Evolutionary conservation across 1,140 invertebrate genomes (phyloP), one percentile per base, ranked within the genome.

Genomic region (Drosophila subpulchrella): DNA sequence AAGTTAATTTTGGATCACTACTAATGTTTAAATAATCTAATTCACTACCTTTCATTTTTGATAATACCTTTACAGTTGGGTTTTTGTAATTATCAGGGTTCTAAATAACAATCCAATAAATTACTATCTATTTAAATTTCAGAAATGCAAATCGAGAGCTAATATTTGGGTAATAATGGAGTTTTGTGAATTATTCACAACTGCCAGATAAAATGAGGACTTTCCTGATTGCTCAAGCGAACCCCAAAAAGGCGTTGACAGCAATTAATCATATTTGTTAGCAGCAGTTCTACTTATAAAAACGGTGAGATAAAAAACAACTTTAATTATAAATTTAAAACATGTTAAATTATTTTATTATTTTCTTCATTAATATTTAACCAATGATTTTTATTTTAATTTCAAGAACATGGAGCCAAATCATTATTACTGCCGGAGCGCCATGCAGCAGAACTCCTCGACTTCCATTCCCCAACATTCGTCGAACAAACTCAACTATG

Each of bases 381-480:
- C n/a, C n/a, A n/a, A 4, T 32, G 2, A 12, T 39, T n/a, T 3
- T 39, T 47, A 6, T 39, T 8, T 50, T 39, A 3, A n/a, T 6
- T 24, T 34, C 0, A 60, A 59, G 50, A 89, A 80, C 32, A 91
- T 91, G 90, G 90, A 91, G 65, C 44, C 90, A 50, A 91, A 90
- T 51, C 90, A 91, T 59, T 90, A 81, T 61, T 91, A 88, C 77
- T 91, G 85, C 73, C 79, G 80, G 39, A 75, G 75, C 76, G 79
- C 72, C 65, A 59, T 61, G 36, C 80, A 85, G 60, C 65, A 77
- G n/a, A 74, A 67, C 38, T 56, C 77, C 32, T 53, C 74, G 42
- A 66, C 86, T 27, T 53, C 88, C 39, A 73, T 58, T 41, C 73
- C 83, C n/a, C 81, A 81, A 46, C 50, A 81, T 27, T 42, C 80